phyloP scores from a whole-genome alignment of 2,888 invertebrate genomes.

The Catocala nupta region DNA sequence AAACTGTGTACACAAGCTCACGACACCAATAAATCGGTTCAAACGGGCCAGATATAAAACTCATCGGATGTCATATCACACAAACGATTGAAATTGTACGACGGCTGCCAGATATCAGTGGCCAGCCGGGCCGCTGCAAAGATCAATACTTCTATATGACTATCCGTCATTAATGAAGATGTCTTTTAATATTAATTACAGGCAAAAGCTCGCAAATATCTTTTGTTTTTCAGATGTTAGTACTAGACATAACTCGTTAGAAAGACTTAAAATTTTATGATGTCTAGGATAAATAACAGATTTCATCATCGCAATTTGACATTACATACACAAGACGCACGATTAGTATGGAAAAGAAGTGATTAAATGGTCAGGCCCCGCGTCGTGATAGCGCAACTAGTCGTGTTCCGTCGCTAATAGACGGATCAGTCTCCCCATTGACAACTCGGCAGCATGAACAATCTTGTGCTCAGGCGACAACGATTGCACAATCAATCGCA shows the following conservation, averaged over 20 bases:
- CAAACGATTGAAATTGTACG: conserved; percentile 44
- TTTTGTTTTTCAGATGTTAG: conserved; percentile 35
- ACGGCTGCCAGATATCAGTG: conserved; percentile 48
- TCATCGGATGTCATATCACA: conserved; percentile 52
- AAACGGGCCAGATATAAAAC: conserved; percentile 53
- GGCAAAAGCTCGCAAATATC: conserved; percentile 28
- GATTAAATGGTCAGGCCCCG: conserved; percentile 47
- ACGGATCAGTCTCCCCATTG: conserved; percentile 51
- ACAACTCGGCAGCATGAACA: conserved; percentile 40
- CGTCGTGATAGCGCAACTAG: conserved; percentile 53
- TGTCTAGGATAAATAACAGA: conserved; percentile 32
- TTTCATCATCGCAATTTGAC: conserved; percentile 20
- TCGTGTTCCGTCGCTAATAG: conserved; percentile 45
- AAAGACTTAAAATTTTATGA: conserved; percentile 33
- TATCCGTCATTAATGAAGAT: conserved; percentile 40
- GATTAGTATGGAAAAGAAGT: conserved; percentile 15
- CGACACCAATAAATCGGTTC: conserved; percentile 47
- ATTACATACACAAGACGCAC: conserved; percentile 2
- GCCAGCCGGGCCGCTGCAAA: conserved; percentile 29
- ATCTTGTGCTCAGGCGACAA: conserved; percentile 26
- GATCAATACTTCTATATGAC: conserved; percentile 33
- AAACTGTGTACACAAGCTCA: conserved; percentile 50
- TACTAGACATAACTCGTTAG: conserved; percentile 27
- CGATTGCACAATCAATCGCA: conserved; percentile 61
- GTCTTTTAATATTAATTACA: conserved; percentile 35